phyloP scores from a whole-genome alignment of 1,140 invertebrate species.

The Sweltsa coloradensis region DNA sequence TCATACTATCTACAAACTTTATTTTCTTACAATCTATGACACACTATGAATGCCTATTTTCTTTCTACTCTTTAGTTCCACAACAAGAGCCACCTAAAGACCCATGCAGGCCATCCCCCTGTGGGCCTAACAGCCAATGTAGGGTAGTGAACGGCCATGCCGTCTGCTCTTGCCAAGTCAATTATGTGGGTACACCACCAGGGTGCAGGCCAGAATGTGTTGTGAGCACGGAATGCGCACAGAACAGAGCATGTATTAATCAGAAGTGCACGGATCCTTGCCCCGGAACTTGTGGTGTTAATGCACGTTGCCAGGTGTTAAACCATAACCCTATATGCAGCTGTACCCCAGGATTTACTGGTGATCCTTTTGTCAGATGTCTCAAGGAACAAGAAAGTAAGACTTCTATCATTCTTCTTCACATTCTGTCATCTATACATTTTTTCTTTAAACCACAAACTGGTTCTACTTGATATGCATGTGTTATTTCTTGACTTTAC shows the following conservation, averaged over 20 bases:
- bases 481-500: not conserved
- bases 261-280: slow-evolving; percentile 27
- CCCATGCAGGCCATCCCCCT: slow-evolving; percentile 25
- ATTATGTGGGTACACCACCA: slow-evolving; percentile 24
- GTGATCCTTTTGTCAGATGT: slow-evolving; percentile 27
- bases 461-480: not conserved
- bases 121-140: slow-evolving; percentile 25
- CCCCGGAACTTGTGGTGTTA: slow-evolving; percentile 17
- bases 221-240: slow-evolving; percentile 25
- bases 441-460: not conserved
- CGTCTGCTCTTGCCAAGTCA: slow-evolving; percentile 27
- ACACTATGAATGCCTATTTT: not conserved
- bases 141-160: slow-evolving; percentile 20
- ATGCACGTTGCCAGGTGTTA: slow-evolving; percentile 20
- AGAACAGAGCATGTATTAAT: slow-evolving; percentile 25
- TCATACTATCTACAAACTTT: slow-evolving; percentile 2
- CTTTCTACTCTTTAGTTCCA: not conserved
- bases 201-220: slow-evolving; percentile 19
- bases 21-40: not conserved
- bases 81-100: slow-evolving; percentile 9
- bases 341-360: slow-evolving; percentile 27
- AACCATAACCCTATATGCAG: slow-evolving; percentile 27
- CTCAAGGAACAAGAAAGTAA: slow-evolving; percentile 12
- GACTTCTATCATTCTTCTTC: not conserved
- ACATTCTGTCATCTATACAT: slow-evolving; percentile 20